Base-by-base conservation (phyloP, 2,797 vertebrate species). In the Sylvilagus floridanus region DNA sequence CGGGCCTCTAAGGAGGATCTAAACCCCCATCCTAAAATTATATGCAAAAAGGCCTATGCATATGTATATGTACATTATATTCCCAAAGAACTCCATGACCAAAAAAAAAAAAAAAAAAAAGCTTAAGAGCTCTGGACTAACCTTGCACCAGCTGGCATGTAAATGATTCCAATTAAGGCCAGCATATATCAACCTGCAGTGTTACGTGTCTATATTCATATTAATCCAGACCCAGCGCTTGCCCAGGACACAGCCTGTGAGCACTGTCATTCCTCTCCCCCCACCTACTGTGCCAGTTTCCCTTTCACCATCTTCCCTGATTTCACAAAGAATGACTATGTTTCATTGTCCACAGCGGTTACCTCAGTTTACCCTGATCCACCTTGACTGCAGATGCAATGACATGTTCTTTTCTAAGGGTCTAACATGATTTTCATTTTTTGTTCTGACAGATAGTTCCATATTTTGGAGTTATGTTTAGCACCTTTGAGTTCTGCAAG, bases 401-500 rank as follows among this genome's bases (percentile, higher is more conserved):
- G 37, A 77, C 4, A 26, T 90, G 90, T 63, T 77, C 65, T 63
- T 87, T 57, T 24, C 35, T 81, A 90, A 82, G 78, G 91, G 77
- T 92, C 78, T 93, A 94, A 93, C 79, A 81, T 88, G 75, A 83
- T 77, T 90, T 94, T 82, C 76, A 19, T 91, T 88, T 96, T 85
- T 91, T 77, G 90, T 91, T 91, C 82, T 81, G 95, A 91, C 98
- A 99, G 99, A 99, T 99, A 79, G 98, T 99, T 69, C 99, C 99
- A 1, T 99, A 99, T 98, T 99, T 99, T 0, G 99, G 99, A 92
- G 98, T 99, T 96, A 99, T 99, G 97, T 99, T 99, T 96, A 99
- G 98, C 97, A 99, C 99, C 95, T 99, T 99, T 97, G 99, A 99
- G 97, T 99, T 99, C 98, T 99, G 99, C 97, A 99, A 99, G 98